Percentiles rank a stretch among this genome's conserved stretches.
These are phyloP conservation scores for Caenorhabditis auriculariae DNA, from an alignment of 2,888 invertebrate species.

Conservation along the genomic window DNA sequence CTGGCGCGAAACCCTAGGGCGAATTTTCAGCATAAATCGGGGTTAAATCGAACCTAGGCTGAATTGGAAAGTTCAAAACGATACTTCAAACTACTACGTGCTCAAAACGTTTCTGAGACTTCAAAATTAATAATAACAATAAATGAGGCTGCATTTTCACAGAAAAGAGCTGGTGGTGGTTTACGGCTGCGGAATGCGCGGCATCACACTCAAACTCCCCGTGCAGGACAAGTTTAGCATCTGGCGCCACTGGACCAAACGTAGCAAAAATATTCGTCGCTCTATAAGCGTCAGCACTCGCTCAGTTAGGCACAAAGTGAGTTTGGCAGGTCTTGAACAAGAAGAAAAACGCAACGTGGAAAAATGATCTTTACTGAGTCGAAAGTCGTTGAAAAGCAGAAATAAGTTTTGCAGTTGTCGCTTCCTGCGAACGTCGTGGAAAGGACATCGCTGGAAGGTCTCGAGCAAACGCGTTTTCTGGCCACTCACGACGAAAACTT, in stretches of 20 bases:
- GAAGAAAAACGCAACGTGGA: no score
- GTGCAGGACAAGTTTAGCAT: conserved; percentile 48
- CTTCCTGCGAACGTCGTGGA: conserved; percentile 21
- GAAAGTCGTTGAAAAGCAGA: no score
- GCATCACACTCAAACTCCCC: conserved; percentile 43
- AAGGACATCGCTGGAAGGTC: conserved; percentile 14
- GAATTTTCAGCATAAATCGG: background rate
- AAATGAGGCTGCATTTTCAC: conserved; percentile 10
- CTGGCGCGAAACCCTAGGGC: background rate
- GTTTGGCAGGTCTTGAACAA: no score
- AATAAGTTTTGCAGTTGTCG: conserved; percentile 5
- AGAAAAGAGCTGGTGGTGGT: conserved; percentile 53
- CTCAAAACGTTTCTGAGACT: background rate
- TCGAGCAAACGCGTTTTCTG: conserved; percentile 34
- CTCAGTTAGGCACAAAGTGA: conserved; percentile 12
- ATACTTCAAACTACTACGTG: background rate
- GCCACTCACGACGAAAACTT: conserved; percentile 20
- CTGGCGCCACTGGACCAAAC: conserved; percentile 39
- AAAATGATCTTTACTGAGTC: no score
- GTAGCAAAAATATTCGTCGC: conserved; percentile 22
- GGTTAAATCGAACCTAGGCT: no score
- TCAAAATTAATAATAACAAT: background rate
- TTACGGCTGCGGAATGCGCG: conserved; percentile 53
- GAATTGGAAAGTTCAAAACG: background rate
- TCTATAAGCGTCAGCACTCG: conserved; percentile 12